Evolutionary conservation across 2,797 vertebrate genomes (phyloP).

Genomic region (Pygocentrus nattereri): DNA sequence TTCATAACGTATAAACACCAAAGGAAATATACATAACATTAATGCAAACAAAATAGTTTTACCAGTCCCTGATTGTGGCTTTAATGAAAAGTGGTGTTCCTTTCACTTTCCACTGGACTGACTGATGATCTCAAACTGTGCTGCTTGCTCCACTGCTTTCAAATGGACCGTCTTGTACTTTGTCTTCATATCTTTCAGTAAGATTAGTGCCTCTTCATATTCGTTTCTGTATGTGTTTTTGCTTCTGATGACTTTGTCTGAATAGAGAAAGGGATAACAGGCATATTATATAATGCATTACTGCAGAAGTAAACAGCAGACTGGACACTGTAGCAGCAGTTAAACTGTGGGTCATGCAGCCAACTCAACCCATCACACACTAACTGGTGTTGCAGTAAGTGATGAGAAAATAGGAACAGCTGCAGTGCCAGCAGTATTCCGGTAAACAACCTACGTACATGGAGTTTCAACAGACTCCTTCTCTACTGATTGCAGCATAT

Average conservation of each 20-base stretch:
- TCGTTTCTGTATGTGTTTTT: constrained; percentile 57
- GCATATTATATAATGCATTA: neutral
- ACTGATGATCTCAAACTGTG: constrained; percentile 40
- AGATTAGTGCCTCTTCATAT: constrained; percentile 66
- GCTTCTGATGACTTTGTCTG: constrained; percentile 63
- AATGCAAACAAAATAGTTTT: neutral
- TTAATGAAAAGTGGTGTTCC: neutral
- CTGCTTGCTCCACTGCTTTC: constrained; percentile 63
- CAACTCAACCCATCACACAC: neutral
- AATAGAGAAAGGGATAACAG: constrained; percentile 28
- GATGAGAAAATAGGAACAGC: constrained; percentile 51
- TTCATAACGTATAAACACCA: neutral
- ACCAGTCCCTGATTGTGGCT: neutral
- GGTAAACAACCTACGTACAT: constrained; percentile 34
- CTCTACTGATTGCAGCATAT: constrained; percentile 16
- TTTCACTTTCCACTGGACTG: constrained; percentile 9
- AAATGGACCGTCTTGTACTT: constrained; percentile 68
- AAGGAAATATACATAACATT: neutral
- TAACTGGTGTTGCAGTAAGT: constrained; percentile 31
- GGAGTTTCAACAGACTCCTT: constrained; percentile 10
- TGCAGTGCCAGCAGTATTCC: constrained; percentile 29
- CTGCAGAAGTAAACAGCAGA: neutral
- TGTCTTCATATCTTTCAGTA: constrained; percentile 73
- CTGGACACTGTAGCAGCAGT: neutral
- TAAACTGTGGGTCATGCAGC: constrained; percentile 15